phyloP scores from a whole-genome alignment of 2,113 vertebrate species.

The Psilopogon haemacephalus region DNA sequence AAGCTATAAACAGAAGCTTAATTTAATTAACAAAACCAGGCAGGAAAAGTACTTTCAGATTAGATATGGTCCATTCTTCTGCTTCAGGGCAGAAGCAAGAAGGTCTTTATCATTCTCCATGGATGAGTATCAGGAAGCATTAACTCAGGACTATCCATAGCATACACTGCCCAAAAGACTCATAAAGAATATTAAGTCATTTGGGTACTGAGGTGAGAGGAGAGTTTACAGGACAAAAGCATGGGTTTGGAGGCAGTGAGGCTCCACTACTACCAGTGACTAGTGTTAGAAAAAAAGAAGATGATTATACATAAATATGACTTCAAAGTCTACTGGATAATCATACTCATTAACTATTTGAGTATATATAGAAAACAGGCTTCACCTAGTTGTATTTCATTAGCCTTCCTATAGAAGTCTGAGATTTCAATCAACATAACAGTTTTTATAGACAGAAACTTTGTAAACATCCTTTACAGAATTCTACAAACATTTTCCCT shows the following conservation, averaged over 20 bases:
- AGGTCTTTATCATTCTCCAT: not conserved
- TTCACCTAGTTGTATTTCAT: not conserved
- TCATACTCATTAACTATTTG: not conserved
- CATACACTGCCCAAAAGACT: not conserved
- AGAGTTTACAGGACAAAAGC: not conserved
- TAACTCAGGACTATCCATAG: not conserved
- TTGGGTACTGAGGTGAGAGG: not conserved
- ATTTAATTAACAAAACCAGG: not conserved
- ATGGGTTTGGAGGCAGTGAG: not conserved
- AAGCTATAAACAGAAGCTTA: not conserved
- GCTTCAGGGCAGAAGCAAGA: not conserved
- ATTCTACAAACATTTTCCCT: not conserved
- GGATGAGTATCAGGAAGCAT: not conserved
- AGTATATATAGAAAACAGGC: not conserved
- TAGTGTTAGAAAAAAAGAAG: not conserved
- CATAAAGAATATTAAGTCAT: not conserved
- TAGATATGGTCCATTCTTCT: not conserved
- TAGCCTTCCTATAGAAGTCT: not conserved
- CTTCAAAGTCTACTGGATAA: not conserved
- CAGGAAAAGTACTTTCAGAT: not conserved
- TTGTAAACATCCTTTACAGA: not conserved
- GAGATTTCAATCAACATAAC: not conserved
- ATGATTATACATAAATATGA: not conserved
- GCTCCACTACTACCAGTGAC: not conserved
- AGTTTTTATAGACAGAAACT: not conserved